A percentile compares a stretch with the other conserved stretches of the same genome.
These are phyloP conservation scores for Megaleporinus macrocephalus DNA, from an alignment of 2,113 vertebrate species.

Conservation along the genomic window DNA sequence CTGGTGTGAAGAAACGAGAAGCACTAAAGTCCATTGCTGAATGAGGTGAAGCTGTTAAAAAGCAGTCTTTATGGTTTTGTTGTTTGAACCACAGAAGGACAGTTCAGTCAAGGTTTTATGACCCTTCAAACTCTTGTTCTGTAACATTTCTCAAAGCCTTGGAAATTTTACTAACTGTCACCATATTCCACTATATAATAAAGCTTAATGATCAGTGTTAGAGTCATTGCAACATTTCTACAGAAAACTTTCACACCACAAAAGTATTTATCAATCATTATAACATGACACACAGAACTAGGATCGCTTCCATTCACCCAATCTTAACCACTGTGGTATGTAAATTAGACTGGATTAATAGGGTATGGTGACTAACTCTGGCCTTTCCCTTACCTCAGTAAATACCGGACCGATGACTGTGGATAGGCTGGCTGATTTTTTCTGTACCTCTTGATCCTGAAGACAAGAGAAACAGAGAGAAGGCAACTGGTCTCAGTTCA, in stretches of 20 bases:
- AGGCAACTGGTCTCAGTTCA: not conserved
- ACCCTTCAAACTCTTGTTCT: too few species aligned
- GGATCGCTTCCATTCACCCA: not conserved
- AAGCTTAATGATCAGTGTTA: not conserved
- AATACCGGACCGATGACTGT: conserved; percentile 92
- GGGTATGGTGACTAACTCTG: not conserved
- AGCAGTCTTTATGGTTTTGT: too few species aligned
- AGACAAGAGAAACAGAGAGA: not conserved
- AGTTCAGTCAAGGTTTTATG: too few species aligned
- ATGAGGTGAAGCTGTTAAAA: too few species aligned
- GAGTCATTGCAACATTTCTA: not conserved
- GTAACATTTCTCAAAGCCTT: too few species aligned
- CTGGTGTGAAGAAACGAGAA: too few species aligned
- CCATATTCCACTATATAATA: not conserved
- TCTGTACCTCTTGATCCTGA: conserved; percentile 86
- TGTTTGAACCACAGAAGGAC: too few species aligned
- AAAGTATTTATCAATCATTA: too few species aligned
- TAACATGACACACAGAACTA: not conserved
- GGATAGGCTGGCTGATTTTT: conserved; percentile 84
- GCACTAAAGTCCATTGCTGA: too few species aligned
- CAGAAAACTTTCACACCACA: not conserved
- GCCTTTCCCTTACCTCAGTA: conserved; percentile 82
- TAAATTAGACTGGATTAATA: not conserved
- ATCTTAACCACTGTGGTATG: not conserved
- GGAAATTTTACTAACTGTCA: too few species aligned